Percentiles rank a stretch among this genome's conserved stretches.
These are phyloP conservation scores for Noctua comes DNA, from an alignment of 2,888 invertebrate genomes.

Conservation along the genomic window DNA sequence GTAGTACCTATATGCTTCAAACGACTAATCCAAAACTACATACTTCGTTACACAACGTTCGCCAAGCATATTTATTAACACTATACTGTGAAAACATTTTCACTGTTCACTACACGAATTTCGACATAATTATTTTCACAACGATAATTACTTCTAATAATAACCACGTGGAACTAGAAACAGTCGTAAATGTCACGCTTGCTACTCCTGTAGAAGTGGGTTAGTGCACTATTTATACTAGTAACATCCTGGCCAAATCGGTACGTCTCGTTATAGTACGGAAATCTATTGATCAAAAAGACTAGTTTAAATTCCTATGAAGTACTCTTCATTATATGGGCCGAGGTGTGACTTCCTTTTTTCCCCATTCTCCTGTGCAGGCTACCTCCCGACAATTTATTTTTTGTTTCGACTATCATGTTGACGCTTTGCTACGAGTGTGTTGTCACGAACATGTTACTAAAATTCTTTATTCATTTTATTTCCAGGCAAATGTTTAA, in stretches of 20 bases:
- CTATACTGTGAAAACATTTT: conserved; percentile 59
- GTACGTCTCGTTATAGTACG: conserved; percentile 33
- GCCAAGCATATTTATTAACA: conserved; percentile 55
- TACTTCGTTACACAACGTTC: conserved; percentile 34
- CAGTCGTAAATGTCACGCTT: conserved; percentile 46
- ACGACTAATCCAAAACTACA: conserved; percentile 31
- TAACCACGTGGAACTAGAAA: conserved; percentile 42
- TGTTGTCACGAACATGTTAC: background rate
- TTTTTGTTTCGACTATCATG: background rate
- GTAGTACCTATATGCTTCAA: conserved; percentile 22
- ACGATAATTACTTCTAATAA: conserved; percentile 53
- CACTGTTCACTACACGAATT: conserved; percentile 42
- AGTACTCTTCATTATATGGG: background rate
- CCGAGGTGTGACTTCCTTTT: background rate
- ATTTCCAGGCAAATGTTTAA: conserved; percentile 95
- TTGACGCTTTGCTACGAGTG: background rate
- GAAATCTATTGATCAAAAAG: conserved; percentile 40
- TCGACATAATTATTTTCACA: conserved; percentile 34
- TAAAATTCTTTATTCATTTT: conserved; percentile 1
- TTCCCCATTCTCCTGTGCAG: background rate
- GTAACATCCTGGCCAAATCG: conserved; percentile 38
- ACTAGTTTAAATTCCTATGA: background rate
- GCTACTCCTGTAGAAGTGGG: conserved; percentile 48
- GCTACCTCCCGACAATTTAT: background rate
- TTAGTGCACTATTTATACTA: conserved; percentile 55